Evolutionary conservation across 2,797 vertebrate species (phyloP).

Genomic region (Sciurus carolinensis): DNA sequence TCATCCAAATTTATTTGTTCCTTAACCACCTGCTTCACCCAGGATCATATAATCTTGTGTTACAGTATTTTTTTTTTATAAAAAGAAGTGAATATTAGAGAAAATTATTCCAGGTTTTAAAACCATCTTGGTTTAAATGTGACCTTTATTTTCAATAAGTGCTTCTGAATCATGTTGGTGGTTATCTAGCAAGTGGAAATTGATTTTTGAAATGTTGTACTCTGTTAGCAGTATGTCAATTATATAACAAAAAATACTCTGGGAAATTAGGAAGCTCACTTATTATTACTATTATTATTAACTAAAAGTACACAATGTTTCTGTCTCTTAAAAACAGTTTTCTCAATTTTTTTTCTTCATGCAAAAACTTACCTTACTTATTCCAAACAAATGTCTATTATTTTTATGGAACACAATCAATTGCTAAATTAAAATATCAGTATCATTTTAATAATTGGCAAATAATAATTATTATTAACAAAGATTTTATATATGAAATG

Average conservation of each 20-base stretch:
- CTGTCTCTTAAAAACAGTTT: not conserved
- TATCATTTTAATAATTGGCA: not conserved
- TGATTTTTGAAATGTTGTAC: not conserved
- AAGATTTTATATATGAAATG: not conserved
- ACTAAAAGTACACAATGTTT: not conserved
- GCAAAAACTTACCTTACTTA: not conserved
- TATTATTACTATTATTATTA: not conserved
- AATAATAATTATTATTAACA: too few relatives aligned
- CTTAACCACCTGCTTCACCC: conserved; percentile 81
- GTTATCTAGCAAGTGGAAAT: not conserved
- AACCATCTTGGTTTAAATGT: not conserved
- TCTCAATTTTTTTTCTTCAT: not conserved
- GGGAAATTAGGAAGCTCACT: not conserved
- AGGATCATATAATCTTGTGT: conserved; percentile 60
- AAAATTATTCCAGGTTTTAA: not conserved
- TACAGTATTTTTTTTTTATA: conserved; percentile 63
- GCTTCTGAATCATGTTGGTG: not conserved
- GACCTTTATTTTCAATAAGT: conserved; percentile 5
- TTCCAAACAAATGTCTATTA: not conserved
- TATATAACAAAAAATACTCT: not conserved
- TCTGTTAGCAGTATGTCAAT: not conserved
- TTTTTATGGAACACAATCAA: not conserved
- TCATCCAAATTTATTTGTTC: conserved; percentile 75
- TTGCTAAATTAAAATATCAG: not conserved
- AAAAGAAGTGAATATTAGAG: conserved; percentile 30